Percentiles rank a stretch among this genome's conserved stretches.
phyloP scores from a whole-genome alignment of 2,797 vertebrate species.

The Poecile montanus region DNA sequence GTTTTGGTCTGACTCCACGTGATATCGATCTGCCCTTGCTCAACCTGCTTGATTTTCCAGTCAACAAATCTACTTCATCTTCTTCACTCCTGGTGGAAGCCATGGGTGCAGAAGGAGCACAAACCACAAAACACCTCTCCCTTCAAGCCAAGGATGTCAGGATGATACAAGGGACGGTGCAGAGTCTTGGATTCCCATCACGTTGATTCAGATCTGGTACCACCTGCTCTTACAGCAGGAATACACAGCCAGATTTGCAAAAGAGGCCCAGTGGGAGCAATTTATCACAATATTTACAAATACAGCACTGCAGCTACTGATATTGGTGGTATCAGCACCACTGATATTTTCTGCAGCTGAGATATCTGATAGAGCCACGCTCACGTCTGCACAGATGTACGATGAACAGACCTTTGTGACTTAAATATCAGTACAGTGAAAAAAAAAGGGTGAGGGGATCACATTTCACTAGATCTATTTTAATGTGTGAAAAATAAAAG shows the following conservation, averaged over 20 bases:
- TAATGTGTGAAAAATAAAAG: constrained; percentile 11
- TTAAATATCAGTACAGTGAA: neutral
- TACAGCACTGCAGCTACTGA: neutral
- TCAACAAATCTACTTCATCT: neutral
- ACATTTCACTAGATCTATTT: neutral
- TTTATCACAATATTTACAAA: neutral
- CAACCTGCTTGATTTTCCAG: neutral
- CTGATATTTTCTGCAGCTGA: neutral
- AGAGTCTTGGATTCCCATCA: neutral
- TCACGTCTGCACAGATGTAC: accelerated
- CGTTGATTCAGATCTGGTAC: accelerated
- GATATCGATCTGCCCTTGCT: neutral
- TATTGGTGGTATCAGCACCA: too few relatives aligned
- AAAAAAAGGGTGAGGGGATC: neutral
- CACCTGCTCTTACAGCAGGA: neutral
- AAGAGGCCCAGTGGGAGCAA: neutral
- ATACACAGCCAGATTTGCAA: neutral
- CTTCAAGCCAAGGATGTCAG: neutral
- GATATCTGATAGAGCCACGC: neutral
- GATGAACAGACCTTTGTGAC: neutral
- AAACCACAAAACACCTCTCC: neutral
- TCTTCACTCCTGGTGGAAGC: neutral
- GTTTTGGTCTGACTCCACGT: neutral
- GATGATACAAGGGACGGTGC: neutral
- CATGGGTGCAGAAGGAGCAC: neutral